Percentiles rank a stretch among this genome's conserved stretches.
These are phyloP conservation scores for Geotrupes spiniger DNA, from an alignment of 2,888 invertebrate genomes.

Conservation along the genomic window DNA sequence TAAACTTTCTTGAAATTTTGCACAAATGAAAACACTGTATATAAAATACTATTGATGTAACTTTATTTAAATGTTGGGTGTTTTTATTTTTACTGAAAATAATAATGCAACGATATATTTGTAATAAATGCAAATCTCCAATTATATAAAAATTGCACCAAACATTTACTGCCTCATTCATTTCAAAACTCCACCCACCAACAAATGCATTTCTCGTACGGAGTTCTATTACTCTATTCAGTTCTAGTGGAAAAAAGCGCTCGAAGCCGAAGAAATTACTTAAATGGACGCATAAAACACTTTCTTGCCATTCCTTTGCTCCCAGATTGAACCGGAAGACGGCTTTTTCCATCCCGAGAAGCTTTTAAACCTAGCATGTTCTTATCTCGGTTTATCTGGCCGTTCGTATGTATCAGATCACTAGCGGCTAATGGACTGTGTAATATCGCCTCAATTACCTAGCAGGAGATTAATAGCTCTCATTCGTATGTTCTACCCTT, in stretches of 20 bases:
- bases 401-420: constrained; percentile 35
- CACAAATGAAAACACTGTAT: no score
- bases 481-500: constrained; percentile 37
- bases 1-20: no score
- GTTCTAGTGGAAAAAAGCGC: constrained; percentile 9
- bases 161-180: no score
- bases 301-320: constrained; percentile 13
- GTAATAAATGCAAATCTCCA: no score
- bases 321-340: constrained; percentile 13
- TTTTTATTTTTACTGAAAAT: no score
- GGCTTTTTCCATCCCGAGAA: constrained; percentile 17
- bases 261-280: constrained; percentile 21
- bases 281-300: constrained; percentile 27
- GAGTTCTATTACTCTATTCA: no score
- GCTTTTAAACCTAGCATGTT: constrained; percentile 32
- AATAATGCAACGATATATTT: no score
- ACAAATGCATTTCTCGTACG: no score
- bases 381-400: constrained; percentile 29
- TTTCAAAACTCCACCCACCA: no score
- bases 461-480: constrained; percentile 37
- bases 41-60: no score
- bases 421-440: constrained; percentile 37
- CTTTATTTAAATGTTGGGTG: no score
- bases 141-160: no score
- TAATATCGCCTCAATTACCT: constrained; percentile 40